Conservation (phyloP, 2,797 vertebrate genomes). For the Momotus momota region DNA sequence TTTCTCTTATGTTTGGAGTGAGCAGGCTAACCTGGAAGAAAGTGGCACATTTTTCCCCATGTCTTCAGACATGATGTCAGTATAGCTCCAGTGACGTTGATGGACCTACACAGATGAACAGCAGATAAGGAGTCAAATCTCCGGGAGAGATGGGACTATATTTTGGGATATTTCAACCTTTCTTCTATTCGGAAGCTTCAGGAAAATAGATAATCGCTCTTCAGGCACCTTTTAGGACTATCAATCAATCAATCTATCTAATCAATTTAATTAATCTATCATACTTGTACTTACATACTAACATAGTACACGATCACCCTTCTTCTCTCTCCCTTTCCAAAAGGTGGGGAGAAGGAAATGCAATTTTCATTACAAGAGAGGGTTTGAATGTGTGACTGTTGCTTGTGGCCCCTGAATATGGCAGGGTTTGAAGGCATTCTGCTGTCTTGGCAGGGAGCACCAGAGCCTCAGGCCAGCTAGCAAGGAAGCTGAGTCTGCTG, state of each 20-base stretch:
- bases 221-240: neutral
- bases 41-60: neutral
- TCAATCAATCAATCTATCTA: neutral
- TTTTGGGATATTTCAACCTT: neutral
- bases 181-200: neutral
- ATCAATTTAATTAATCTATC: neutral
- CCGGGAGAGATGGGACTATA: neutral
- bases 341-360: neutral
- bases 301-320: neutral
- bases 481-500: neutral
- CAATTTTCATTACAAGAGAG: neutral
- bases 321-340: neutral
- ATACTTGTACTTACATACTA: neutral
- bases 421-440: slow-evolving; percentile 63
- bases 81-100: neutral
- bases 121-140: neutral
- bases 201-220: neutral
- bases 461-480: slow-evolving; percentile 46
- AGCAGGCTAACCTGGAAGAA: neutral
- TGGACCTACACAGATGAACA: neutral
- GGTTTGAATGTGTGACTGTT: slow-evolving; percentile 7
- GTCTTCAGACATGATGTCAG: neutral
- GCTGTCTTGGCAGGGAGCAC: slow-evolving; percentile 19
- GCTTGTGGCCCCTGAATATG: slow-evolving; percentile 24
- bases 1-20: neutral